Percentiles rank a stretch among this genome's conserved stretches.
phyloP scores from a whole-genome alignment of 2,888 invertebrate species.

The Sylvicola cinctus region DNA sequence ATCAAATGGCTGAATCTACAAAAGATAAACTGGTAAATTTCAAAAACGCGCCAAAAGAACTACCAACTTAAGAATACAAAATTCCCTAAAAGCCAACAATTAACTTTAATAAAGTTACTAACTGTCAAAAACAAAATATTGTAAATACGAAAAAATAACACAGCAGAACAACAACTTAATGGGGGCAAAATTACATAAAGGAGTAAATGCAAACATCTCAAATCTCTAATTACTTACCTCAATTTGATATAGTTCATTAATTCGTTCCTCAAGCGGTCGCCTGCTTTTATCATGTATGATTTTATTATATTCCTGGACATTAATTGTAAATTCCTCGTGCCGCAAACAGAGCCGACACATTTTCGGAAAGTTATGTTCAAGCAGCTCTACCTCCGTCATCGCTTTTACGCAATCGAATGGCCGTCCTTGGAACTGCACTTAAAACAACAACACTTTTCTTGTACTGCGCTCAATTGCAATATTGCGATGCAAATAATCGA shows the following conservation, averaged over 20 bases:
- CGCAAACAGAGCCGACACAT: conserved; percentile 46
- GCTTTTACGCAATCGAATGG: too few species aligned
- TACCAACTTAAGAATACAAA: not conserved
- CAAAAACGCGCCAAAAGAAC: conserved; percentile 3
- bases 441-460: too few species aligned
- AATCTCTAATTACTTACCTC: conserved; percentile 24
- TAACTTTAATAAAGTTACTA: too few species aligned
- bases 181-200: too few species aligned
- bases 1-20: conserved; percentile 46
- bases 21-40: conserved; percentile 14
- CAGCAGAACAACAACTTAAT: too few species aligned
- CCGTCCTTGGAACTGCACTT: too few species aligned
- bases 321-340: conserved; percentile 37
- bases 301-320: conserved; percentile 41
- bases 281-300: conserved; percentile 28
- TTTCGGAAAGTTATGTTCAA: conserved; percentile 30
- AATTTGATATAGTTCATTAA: conserved; percentile 31
- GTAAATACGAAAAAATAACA: too few species aligned
- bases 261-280: conserved; percentile 30
- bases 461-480: too few species aligned
- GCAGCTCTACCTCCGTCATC: too few species aligned
- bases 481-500: too few species aligned
- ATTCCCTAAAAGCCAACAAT: too few species aligned
- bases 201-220: conserved; percentile 3
- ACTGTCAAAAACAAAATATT: too few species aligned